These are phyloP conservation scores for Amphiura filiformis DNA, from an alignment of 35 echinoderm and acorn worm species.

Conservation along the genomic window DNA sequence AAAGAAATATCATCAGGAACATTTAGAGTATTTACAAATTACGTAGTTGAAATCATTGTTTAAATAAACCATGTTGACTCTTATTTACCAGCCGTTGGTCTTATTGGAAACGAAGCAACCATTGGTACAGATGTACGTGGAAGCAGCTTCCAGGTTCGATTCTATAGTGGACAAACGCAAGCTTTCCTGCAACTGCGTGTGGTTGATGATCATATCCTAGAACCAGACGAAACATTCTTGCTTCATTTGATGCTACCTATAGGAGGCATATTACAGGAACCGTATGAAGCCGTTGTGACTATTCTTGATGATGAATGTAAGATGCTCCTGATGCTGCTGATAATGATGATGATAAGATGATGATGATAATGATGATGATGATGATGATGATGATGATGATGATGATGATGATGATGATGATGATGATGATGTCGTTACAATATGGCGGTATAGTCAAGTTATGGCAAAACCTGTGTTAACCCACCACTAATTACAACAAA, in stretches of 20 bases:
- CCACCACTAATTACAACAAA: too few relatives aligned
- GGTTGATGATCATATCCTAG: neutral
- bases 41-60: too few relatives aligned
- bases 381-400: too few relatives aligned
- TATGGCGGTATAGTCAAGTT: too few relatives aligned
- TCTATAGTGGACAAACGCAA: neutral
- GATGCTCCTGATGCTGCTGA: neutral
- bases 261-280: neutral
- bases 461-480: too few relatives aligned
- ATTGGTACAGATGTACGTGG: neutral
- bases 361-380: too few relatives aligned
- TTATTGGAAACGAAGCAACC: neutral
- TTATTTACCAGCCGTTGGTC: neutral
- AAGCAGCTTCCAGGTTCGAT: neutral
- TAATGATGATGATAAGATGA: too few relatives aligned
- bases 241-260: neutral
- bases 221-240: neutral
- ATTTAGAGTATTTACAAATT: too few relatives aligned
- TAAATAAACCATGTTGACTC: too few relatives aligned
- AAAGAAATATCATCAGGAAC: too few relatives aligned
- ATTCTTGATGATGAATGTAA: conserved; percentile 3
- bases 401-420: too few relatives aligned
- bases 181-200: neutral
- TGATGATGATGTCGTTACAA: too few relatives aligned
- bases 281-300: neutral